A percentile compares a stretch with the other conserved stretches of the same genome.
These are phyloP conservation scores for Suncus etruscus DNA, from an alignment of 2,113 vertebrate genomes.

Conservation along the genomic window DNA sequence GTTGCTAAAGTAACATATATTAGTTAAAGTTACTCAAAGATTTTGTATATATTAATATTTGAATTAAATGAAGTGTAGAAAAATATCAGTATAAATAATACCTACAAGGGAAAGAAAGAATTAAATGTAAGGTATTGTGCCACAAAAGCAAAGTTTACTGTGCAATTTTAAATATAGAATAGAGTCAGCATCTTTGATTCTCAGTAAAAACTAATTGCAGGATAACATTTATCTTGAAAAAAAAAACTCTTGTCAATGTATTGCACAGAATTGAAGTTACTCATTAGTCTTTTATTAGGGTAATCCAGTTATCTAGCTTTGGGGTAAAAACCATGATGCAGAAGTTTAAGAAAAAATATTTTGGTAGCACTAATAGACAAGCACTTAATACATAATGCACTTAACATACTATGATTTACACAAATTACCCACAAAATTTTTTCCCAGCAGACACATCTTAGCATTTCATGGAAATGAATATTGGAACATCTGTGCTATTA, in stretches of 20 bases:
- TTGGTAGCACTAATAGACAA: constrained; percentile 76
- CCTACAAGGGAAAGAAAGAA: neutral
- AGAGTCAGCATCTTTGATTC: constrained; percentile 11
- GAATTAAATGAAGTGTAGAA: neutral
- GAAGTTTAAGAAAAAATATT: constrained; percentile 76
- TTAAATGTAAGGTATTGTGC: neutral
- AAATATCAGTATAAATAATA: neutral
- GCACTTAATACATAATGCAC: constrained; percentile 75
- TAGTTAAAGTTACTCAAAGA: neutral
- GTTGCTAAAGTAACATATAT: neutral
- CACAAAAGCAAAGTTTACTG: neutral
- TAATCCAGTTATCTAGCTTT: constrained; percentile 66
- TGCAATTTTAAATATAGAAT: neutral
- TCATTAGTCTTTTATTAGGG: constrained; percentile 75
- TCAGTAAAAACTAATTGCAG: constrained; percentile 53
- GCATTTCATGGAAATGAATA: constrained; percentile 60
- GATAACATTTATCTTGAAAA: constrained; percentile 72
- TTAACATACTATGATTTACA: constrained; percentile 78
- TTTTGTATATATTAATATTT: constrained; percentile 45
- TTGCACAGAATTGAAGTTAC: constrained; percentile 62
- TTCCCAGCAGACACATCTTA: constrained; percentile 71
- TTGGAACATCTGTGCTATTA: constrained; percentile 76
- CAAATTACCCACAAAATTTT: constrained; percentile 71
- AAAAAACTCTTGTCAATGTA: constrained; percentile 67
- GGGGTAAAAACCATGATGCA: constrained; percentile 48